Base-by-base conservation (phyloP, 2,113 vertebrate species). In the Micronycteris hirsuta region DNA sequence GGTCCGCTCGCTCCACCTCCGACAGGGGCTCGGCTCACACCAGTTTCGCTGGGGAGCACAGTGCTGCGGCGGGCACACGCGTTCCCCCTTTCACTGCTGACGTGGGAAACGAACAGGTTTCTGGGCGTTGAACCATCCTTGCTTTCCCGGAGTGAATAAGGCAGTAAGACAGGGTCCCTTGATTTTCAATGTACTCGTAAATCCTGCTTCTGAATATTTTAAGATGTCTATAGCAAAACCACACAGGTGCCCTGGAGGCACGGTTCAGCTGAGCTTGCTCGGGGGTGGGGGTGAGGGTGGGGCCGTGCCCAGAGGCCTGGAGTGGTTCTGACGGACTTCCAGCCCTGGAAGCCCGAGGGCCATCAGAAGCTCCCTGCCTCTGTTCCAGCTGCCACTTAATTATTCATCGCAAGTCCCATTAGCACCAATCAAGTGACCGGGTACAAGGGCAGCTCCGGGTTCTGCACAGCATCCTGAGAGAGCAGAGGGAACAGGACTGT, bases 61-160 rank as follows among this genome's bases (percentile, higher is more conserved):
- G 56, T 3, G 5, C 17, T 33, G 4, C 33, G 1, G 5, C 0
- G 16, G 36, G 22, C 6, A 0, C 11, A 4, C 0, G 3, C 0
- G 3, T 41, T 68, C 26, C 58, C 45, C n/a, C 22, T 31, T 54
- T 54, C 7, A 28, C 33, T 24, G 1, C 10, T 5, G 45, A 3
- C n/a, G 12, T 0, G 6, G 2, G 78, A 26, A n/a, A 24, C 26
- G 5, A 1, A 4, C 5, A 16, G 63, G 10, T 12, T 45, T 61
- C 71, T 33, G 14, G 22, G 26, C 14, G 2, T 54, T 2, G 10
- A 89, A 41, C 95, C 83, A 6, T 52, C 95, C 95, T 94, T 90
- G 92, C 73, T 33, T 76, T 91, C 82, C 41, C 31, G 2, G 31
- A 52, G 41, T 14, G 33, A 19, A 4, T 14, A 13, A 43, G 1